Conservation (phyloP, 2,113 vertebrate species). For the Oceanodroma tethys region DNA sequence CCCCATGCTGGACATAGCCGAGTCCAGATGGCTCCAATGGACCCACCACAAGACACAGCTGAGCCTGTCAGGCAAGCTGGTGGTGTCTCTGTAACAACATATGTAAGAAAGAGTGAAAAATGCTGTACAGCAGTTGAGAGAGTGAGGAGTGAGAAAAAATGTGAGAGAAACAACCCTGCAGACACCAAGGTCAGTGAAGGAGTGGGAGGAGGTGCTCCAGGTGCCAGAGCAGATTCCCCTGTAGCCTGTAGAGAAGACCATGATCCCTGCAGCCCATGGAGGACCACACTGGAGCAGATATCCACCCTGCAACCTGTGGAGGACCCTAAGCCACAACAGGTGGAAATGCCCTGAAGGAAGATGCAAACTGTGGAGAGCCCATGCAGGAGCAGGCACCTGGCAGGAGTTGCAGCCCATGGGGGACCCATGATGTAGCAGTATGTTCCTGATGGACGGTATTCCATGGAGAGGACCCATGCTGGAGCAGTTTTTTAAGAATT, state of each 20-base stretch:
- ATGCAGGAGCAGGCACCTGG: not conserved
- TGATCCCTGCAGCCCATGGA: no score
- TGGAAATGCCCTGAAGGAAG: not conserved
- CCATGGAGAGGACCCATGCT: no score
- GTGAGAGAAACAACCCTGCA: not conserved
- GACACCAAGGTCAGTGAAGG: not conserved
- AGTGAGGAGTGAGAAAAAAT: not conserved
- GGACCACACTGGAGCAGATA: not conserved
- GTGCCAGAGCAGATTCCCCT: not conserved
- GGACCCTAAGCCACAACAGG: not conserved
- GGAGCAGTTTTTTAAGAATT: not conserved
- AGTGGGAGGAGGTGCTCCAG: not conserved
- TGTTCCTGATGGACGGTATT: not conserved
- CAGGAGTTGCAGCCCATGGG: not conserved
- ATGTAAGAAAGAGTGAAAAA: not conserved
- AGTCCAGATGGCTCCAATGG: not conserved
- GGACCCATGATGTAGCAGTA: not conserved
- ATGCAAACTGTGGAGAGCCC: not conserved
- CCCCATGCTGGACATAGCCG: not conserved
- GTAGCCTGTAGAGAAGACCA: not conserved
- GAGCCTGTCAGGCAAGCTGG: not conserved
- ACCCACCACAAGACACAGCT: not conserved
- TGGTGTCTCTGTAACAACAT: not conserved
- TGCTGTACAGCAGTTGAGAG: not conserved
- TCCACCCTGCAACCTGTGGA: fast-evolving